Evolutionary conservation across 2,113 vertebrate genomes (phyloP).

Genomic region (Chloebia gouldiae): DNA sequence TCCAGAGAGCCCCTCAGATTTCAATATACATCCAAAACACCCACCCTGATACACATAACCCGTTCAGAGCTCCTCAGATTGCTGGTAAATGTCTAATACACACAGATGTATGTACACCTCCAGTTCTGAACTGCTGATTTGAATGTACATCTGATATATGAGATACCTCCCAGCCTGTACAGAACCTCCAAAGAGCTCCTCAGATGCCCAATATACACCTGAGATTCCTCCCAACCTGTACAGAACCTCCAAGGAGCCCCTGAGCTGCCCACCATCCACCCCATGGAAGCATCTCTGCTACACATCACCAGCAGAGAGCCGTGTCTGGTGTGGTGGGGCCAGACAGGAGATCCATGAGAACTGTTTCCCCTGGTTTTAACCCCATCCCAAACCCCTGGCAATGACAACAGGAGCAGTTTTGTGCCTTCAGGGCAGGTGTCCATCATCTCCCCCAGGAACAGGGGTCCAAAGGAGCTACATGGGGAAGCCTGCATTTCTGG

Average conservation of each 20-base stretch:
- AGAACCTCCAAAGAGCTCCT: neutral
- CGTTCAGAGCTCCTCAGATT: neutral
- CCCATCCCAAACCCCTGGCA: neutral
- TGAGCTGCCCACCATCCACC: neutral
- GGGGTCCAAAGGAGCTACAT: rapidly evolving
- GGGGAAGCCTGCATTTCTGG: neutral
- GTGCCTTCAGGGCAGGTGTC: neutral
- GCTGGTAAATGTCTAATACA: rapidly evolving
- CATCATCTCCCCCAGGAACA: neutral
- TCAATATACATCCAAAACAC: neutral
- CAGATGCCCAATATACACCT: rapidly evolving
- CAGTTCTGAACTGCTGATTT: neutral
- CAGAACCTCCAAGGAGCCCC: neutral
- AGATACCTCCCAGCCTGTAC: too few species aligned
- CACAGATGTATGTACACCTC: rapidly evolving
- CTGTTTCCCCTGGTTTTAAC: neutral
- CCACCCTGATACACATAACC: neutral
- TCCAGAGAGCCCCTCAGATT: neutral
- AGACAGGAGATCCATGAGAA: rapidly evolving
- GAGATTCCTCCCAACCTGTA: rapidly evolving
- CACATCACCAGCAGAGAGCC: neutral
- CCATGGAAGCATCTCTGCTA: neutral
- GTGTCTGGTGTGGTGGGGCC: rapidly evolving
- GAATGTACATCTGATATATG: neutral
- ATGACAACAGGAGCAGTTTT: rapidly evolving